phyloP scores from a whole-genome alignment of 2,113 vertebrate genomes.

The Nematolebias whitei region DNA sequence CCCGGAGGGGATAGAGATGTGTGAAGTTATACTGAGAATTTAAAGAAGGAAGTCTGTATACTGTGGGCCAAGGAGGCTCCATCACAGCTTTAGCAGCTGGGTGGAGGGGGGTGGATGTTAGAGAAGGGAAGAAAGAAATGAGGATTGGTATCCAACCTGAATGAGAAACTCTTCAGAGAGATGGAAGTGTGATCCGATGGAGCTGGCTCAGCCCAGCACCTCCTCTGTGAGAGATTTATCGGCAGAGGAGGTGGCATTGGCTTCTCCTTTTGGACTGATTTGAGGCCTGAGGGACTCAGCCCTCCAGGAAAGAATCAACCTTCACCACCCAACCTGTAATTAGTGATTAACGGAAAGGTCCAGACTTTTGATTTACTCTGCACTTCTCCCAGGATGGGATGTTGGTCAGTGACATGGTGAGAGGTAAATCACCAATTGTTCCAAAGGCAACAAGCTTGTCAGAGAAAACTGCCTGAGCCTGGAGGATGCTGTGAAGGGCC shows the following conservation, averaged over 20 bases:
- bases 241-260: slow-evolving; percentile 51
- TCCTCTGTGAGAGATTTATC: slow-evolving; percentile 64
- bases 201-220: slow-evolving; percentile 39
- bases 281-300: slow-evolving; percentile 29
- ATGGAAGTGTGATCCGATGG: slow-evolving; percentile 39
- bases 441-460: slow-evolving; percentile 67
- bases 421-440: slow-evolving; percentile 70
- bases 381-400: slow-evolving; percentile 51
- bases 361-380: slow-evolving; percentile 69
- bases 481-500: slow-evolving; percentile 42
- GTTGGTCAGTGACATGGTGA: slow-evolving; percentile 45
- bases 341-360: slow-evolving; percentile 68
- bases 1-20: slow-evolving; percentile 43
- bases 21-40: slow-evolving; percentile 53
- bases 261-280: slow-evolving; percentile 56
- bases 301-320: slow-evolving; percentile 59
- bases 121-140: slow-evolving; percentile 2
- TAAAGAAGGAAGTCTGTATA: slow-evolving; percentile 51
- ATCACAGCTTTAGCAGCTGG: slow-evolving; percentile 31
- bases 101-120: neutral
- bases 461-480: slow-evolving; percentile 55
- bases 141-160: slow-evolving; percentile 40
- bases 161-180: slow-evolving; percentile 62
- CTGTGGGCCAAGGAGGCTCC: slow-evolving; percentile 25
- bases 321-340: slow-evolving; percentile 60